Conservation (phyloP, 1,140 invertebrate species). For the Bicyclus anynana region DNA sequence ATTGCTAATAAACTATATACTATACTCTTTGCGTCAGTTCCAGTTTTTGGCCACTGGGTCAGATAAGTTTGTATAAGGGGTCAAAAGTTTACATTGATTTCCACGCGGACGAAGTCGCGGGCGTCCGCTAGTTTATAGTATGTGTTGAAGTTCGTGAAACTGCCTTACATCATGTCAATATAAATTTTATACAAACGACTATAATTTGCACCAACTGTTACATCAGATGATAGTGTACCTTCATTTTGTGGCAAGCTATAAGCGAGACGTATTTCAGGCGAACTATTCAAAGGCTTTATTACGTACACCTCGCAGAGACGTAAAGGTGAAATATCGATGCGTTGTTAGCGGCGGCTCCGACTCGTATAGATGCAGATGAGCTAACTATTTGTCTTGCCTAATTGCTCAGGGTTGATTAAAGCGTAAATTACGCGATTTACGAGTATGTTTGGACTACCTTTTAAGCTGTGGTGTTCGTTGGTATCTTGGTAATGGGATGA, state of each 20-base stretch:
- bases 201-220: neutral
- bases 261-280: constrained; percentile 3
- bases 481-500: too few relatives aligned
- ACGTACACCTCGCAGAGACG: constrained; percentile 6
- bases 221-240: neutral
- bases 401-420: constrained; percentile 73
- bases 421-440: constrained; percentile 59
- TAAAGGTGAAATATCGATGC: constrained; percentile 47
- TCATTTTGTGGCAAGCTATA: neutral
- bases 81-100: too few relatives aligned
- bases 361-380: constrained; percentile 76
- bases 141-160: too few relatives aligned
- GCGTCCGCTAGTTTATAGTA: too few relatives aligned
- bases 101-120: too few relatives aligned
- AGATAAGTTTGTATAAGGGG: too few relatives aligned
- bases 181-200: neutral
- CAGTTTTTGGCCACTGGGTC: too few relatives aligned
- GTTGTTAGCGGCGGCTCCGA: constrained; percentile 48
- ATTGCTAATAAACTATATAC: too few relatives aligned
- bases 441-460: neutral
- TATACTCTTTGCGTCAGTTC: too few relatives aligned
- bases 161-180: neutral
- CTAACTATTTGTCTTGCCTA: constrained; percentile 72
- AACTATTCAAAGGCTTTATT: constrained; percentile 8
- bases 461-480: too few relatives aligned